Base-by-base conservation (phyloP, 2,113 vertebrate genomes). In the Zeus faber region DNA sequence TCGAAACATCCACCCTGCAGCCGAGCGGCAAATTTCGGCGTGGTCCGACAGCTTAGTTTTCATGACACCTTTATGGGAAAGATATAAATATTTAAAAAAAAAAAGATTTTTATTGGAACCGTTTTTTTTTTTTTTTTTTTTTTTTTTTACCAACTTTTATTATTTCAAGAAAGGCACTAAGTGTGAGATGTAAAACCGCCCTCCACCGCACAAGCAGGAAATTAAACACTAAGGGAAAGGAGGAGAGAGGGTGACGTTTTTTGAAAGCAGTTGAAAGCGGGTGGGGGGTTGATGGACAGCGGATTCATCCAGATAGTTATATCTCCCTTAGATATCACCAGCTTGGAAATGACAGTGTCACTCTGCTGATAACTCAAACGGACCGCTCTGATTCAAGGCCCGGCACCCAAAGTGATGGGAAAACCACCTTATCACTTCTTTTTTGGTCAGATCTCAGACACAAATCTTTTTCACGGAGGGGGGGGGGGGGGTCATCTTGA, bases 1-100 rank as follows among this genome's bases (percentile, higher is more conserved):
- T n/a, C n/a, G n/a, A n/a, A n/a, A n/a, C n/a, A n/a, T n/a, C n/a
- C n/a, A n/a, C n/a, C n/a, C n/a, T n/a, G n/a, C n/a, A n/a, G n/a
- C n/a, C n/a, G n/a, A n/a, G n/a, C n/a, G n/a, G n/a, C n/a, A n/a
- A n/a, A n/a, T n/a, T n/a, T n/a, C n/a, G n/a, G n/a, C n/a, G n/a
- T n/a, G n/a, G 58, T 54, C 52, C 66, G 18, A 31, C 64, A 35
- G 58, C 72, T 76, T 66, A 65, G 54, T 76, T 70, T 72, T 67
- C 22, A 47, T 60, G 58, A 43, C 6, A 33, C 53, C 56, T 67
- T 53, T 39, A 16, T 51, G 47, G 18, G 52, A 62, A 52, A 23
- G 27, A 8, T 49, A 18, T 67, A 16, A 33, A n/a, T n/a, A n/a
- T n/a, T n/a, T n/a, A n/a, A n/a, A n/a, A n/a, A n/a, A n/a, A n/a